Evolutionary conservation across 2,113 vertebrate genomes (phyloP).

Genomic region (Phrynosoma blainvillii): DNA sequence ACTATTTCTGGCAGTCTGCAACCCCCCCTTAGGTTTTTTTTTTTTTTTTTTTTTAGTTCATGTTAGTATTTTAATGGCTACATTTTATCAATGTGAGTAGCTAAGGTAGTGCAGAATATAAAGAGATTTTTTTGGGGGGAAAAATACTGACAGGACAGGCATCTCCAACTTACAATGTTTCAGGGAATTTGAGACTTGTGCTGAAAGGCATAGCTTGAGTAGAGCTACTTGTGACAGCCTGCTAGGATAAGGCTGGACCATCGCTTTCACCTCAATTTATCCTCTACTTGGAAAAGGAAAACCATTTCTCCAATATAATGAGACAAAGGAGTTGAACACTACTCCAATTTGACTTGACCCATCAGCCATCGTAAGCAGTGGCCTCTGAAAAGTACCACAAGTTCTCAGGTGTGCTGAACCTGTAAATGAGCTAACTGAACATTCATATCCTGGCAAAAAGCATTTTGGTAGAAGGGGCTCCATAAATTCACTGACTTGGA

Average conservation of each 20-base stretch:
- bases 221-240: slow-evolving; percentile 12
- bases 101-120: not conserved
- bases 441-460: slow-evolving; percentile 16
- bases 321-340: slow-evolving; percentile 28
- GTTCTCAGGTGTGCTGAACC: not conserved
- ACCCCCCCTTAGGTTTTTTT: not conserved
- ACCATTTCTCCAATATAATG: not conserved
- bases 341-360: slow-evolving; percentile 15
- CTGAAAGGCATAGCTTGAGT: slow-evolving; percentile 6
- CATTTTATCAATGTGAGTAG: not conserved
- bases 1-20: no score
- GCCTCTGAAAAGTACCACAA: accelerated
- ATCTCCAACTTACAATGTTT: not conserved
- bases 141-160: not conserved
- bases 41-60: not conserved
- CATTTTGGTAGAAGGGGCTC: slow-evolving; percentile 39
- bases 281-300: slow-evolving; percentile 5
- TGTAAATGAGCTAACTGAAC: slow-evolving; percentile 21
- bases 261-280: not conserved
- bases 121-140: no score
- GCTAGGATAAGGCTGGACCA: slow-evolving; percentile 26
- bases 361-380: not conserved
- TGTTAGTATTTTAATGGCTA: not conserved
- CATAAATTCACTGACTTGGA: slow-evolving; percentile 53
- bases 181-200: slow-evolving; percentile 26